A percentile compares a stretch with the other conserved stretches of the same genome.
These are phyloP conservation scores for Tetranychus piercei DNA, from an alignment of 2,888 invertebrate genomes.

Conservation along the genomic window DNA sequence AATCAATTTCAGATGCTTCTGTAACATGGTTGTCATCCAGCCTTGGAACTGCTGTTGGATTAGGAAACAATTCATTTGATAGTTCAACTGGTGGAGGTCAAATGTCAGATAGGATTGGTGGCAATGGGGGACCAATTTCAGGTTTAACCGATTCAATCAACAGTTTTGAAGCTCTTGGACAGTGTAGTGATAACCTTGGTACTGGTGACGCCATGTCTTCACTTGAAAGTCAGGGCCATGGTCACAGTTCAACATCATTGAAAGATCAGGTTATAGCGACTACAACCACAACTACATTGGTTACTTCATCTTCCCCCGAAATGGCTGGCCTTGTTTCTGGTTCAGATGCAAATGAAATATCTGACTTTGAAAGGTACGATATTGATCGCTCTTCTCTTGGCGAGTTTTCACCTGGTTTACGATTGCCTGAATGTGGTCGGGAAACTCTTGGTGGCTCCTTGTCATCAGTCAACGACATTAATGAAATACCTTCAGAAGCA, in stretches of 20 bases:
- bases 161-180: background rate
- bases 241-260: background rate
- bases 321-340: background rate
- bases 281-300: background rate
- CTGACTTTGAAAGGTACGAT: background rate
- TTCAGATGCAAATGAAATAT: background rate
- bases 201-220: background rate
- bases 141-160: background rate
- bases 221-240: background rate
- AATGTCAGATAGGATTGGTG: background rate
- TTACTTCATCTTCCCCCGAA: background rate
- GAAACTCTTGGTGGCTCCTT: background rate
- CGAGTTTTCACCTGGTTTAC: background rate
- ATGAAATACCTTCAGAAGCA: background rate
- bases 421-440: background rate
- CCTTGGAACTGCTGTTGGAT: conserved; percentile 25
- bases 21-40: conserved; percentile 28
- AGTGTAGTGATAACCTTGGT: background rate
- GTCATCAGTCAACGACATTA: background rate
- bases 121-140: background rate
- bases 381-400: background rate
- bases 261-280: background rate
- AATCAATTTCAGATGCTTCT: conserved; percentile 25
- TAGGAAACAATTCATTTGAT: conserved; percentile 15
- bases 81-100: background rate